Evolutionary conservation across 2,797 vertebrate species (phyloP).

Genomic region (Peromyscus melanophrys): DNA sequence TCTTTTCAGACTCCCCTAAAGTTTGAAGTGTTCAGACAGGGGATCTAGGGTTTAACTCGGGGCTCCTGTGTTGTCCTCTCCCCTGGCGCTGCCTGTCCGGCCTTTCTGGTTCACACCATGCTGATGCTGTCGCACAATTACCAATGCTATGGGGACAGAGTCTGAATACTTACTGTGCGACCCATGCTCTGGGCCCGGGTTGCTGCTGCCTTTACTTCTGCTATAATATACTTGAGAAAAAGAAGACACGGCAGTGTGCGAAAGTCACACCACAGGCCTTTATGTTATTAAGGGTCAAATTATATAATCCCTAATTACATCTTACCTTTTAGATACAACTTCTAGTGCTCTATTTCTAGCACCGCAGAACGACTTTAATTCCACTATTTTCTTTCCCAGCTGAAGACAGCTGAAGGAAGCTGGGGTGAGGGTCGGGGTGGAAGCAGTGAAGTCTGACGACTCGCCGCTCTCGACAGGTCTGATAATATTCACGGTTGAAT

Average conservation of each 20-base stretch:
- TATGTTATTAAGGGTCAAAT: slow-evolving; percentile 56
- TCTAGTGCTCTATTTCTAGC: slow-evolving; percentile 70
- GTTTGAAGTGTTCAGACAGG: not conserved
- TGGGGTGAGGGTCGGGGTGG: not conserved
- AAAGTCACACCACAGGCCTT: slow-evolving; percentile 2
- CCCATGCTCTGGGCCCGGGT: not conserved
- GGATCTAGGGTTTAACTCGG: not conserved
- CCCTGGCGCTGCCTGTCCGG: not conserved
- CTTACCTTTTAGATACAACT: slow-evolving; percentile 68
- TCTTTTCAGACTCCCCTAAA: not conserved
- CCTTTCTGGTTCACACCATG: not conserved
- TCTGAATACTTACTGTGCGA: not conserved
- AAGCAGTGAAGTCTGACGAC: not conserved
- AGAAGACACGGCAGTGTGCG: not conserved
- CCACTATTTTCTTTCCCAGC: not conserved
- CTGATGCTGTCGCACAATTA: not conserved
- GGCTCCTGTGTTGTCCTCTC: not conserved
- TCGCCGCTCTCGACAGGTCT: not conserved
- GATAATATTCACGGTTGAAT: not conserved
- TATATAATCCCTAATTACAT: slow-evolving; percentile 67
- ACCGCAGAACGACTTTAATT: slow-evolving; percentile 41
- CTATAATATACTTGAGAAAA: not conserved
- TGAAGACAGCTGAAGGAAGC: not conserved
- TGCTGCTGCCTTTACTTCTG: slow-evolving; percentile 18
- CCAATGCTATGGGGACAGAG: not conserved